Evolutionary conservation across 1,140 invertebrate species (phyloP), one percentile per base, ranked within the genome.

Genomic region (Mylabris phalerata): DNA sequence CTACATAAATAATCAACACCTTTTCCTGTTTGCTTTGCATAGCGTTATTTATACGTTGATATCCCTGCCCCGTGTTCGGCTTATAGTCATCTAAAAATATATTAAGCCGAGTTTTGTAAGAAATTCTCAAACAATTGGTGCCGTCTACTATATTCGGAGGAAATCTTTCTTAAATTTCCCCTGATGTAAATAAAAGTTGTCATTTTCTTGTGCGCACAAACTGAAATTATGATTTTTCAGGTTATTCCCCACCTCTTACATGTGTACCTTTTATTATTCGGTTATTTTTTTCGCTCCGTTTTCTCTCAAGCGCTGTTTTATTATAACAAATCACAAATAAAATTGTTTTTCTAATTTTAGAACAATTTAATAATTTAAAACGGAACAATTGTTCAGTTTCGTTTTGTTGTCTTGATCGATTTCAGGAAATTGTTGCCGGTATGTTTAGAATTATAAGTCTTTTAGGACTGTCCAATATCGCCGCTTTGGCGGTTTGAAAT

Each of bases 151-250:
- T 40, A 40, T 42, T 61, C 61, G 55, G 59, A 64, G 65, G 67
- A 71, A 71, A 71, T 71, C 70, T 71, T 69, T 70, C 66, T 67
- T 62, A 64, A 69, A 71, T 71, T 71, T 71, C 70, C 70, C 70
- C 61, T 67, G 70, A 71, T 71, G 70, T 71, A 69, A 70, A 71
- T 70, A 71, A 71, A 71, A 69, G 62, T 67, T 71, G 69, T 71
- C 69, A 68, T 71, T 69, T 69, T 68, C 62, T 58, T 66, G 32
- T 32, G 58, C 62, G 65, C 64, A 60, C 69, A 60, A 67, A 69
- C 64, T 63, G 63, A 66, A 69, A 67, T 67, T 66, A 67, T 71
- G 62, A 60, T 69, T 62, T 19, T 69, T 67, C 60, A 52, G 57
- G 65, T 45, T 47, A 25, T 50, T 62, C 42, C 19, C 51, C 45